These are phyloP conservation scores for Gnathonemus longibarbis DNA, from an alignment of 2,113 vertebrate genomes.

Conservation along the genomic window DNA sequence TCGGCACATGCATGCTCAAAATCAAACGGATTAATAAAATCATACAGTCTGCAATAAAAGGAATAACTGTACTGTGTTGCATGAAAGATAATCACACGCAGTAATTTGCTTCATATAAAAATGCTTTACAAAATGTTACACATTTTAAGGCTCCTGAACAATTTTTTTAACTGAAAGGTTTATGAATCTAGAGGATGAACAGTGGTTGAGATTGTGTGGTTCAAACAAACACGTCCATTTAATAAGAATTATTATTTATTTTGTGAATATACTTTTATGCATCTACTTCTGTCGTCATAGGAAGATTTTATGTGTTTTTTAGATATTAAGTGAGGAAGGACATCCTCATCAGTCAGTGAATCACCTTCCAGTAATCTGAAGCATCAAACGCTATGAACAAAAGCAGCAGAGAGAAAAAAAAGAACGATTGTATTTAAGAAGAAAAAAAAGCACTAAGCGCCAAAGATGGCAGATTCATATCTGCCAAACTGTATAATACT, in stretches of 20 bases:
- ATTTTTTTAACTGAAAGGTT: not conserved
- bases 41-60: not conserved
- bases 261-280: not conserved
- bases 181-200: not conserved
- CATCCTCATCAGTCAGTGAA: not conserved
- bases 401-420: not conserved
- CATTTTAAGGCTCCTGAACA: not conserved
- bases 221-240: not conserved
- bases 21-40: not conserved
- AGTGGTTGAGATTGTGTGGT: not conserved
- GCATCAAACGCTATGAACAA: not conserved
- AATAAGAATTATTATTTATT: not conserved
- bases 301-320: not conserved
- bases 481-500: slow-evolving; percentile 34
- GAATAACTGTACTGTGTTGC: not conserved
- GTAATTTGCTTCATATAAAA: not conserved
- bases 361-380: not conserved
- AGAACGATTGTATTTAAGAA: not conserved
- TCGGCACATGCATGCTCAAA: not conserved
- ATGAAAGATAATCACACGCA: not conserved
- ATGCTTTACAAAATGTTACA: not conserved
- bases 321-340: not conserved
- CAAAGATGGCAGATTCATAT: slow-evolving; percentile 33
- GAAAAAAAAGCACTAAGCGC: not conserved
- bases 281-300: not conserved